These are phyloP conservation scores for Etheostoma perlongum DNA, from an alignment of 2,797 vertebrate genomes.

Conservation along the genomic window DNA sequence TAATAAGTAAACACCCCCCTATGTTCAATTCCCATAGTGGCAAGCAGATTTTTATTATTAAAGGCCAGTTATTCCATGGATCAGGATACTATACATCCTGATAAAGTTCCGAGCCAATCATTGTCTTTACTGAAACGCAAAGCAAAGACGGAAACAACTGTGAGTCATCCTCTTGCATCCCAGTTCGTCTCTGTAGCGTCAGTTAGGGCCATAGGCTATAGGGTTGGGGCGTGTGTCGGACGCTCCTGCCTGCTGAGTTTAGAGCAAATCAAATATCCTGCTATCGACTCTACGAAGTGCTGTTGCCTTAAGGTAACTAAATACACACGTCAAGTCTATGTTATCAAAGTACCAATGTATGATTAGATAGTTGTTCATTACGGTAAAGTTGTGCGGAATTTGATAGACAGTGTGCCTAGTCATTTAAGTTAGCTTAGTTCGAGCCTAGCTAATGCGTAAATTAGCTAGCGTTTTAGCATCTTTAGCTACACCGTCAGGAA, in stretches of 20 bases:
- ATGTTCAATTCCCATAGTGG: too few relatives aligned
- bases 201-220: conserved; percentile 16
- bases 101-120: too few relatives aligned
- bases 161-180: fast-evolving
- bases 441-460: conserved; percentile 33
- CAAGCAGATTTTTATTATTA: too few relatives aligned
- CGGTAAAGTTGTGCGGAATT: not conserved
- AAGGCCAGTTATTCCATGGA: too few relatives aligned
- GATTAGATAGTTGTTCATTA: not conserved
- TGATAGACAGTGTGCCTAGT: not conserved
- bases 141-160: conserved; percentile 21
- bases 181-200: not conserved
- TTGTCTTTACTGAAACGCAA: not conserved
- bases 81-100: too few relatives aligned
- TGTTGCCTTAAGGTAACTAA: conserved; percentile 48
- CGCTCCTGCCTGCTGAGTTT: conserved; percentile 12
- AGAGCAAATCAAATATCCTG: conserved; percentile 4
- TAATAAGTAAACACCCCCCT: too few relatives aligned
- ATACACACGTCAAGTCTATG: not conserved
- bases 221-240: conserved; percentile 51
- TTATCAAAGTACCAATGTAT: fast-evolving
- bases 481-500: not conserved
- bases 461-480: not conserved
- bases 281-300: not conserved
- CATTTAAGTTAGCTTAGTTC: conserved; percentile 12